phyloP scores from a whole-genome alignment of 1,140 invertebrate genomes.

The Habropoda laboriosa region DNA sequence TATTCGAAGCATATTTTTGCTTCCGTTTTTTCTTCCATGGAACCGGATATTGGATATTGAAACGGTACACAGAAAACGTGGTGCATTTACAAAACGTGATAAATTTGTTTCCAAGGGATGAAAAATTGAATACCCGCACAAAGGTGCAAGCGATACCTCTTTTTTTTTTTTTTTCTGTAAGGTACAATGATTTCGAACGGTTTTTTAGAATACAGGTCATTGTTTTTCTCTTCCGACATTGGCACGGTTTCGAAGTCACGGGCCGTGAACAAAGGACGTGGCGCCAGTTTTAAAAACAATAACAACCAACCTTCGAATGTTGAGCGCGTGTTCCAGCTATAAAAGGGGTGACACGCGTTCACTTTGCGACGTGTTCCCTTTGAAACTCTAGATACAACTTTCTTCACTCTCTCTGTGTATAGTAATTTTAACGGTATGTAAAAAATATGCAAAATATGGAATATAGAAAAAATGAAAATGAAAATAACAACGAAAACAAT shows the following conservation, averaged over 20 bases:
- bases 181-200: not conserved
- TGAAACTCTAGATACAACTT: constrained; percentile 20
- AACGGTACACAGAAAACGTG: no score
- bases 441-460: not conserved
- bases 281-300: constrained; percentile 12
- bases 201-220: constrained; percentile 9
- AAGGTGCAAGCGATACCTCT: no score
- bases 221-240: constrained; percentile 13
- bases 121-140: no score
- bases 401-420: not conserved
- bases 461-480: not conserved
- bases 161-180: no score
- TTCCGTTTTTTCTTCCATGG: no score
- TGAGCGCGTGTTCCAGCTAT: constrained; percentile 1
- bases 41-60: no score
- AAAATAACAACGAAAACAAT: no score
- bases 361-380: constrained; percentile 12
- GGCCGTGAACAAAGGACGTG: constrained; percentile 11
- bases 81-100: no score
- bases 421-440: not conserved
- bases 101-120: no score
- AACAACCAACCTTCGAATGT: constrained; percentile 29
- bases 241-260: not conserved
- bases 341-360: constrained; percentile 12
- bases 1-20: no score